Conservation (phyloP, 2,113 vertebrate species). For the Platanista minor region DNA sequence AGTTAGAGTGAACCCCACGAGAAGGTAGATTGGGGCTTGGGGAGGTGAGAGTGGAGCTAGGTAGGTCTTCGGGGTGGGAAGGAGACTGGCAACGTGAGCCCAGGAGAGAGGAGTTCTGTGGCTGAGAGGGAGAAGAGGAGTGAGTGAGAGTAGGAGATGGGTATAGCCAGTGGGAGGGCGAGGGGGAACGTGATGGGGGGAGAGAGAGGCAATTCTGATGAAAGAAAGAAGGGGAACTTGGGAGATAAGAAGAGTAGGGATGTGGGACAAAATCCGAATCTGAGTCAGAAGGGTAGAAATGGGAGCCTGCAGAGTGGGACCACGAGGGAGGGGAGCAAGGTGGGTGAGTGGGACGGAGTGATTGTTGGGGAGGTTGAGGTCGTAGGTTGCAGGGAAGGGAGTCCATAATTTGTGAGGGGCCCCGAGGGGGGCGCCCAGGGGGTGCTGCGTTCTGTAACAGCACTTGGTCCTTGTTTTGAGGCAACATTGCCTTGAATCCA, state of each 20-base stretch:
- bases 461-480: conserved; percentile 48
- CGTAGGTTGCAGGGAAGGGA: not conserved
- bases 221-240: not conserved
- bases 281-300: not conserved
- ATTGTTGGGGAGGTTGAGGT: not conserved
- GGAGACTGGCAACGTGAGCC: not conserved
- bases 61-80: not conserved
- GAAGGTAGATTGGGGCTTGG: not conserved
- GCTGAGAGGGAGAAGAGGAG: not conserved
- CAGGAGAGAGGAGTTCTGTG: not conserved
- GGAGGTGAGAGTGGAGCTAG: not conserved
- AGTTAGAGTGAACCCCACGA: not conserved
- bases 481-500: conserved; percentile 64
- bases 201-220: not conserved
- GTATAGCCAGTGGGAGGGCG: not conserved
- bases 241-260: not conserved
- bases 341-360: not conserved
- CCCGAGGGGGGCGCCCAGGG: not conserved
- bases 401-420: not conserved
- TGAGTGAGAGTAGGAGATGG: not conserved
- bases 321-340: not conserved
- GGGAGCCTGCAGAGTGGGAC: not conserved
- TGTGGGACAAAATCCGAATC: conserved; percentile 9
- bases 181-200: not conserved
- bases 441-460: conserved; percentile 1